Evolutionary conservation across 2,797 vertebrate species (phyloP), one percentile per base, ranked within the genome.

Genomic region (Pangasius krempfi): DNA sequence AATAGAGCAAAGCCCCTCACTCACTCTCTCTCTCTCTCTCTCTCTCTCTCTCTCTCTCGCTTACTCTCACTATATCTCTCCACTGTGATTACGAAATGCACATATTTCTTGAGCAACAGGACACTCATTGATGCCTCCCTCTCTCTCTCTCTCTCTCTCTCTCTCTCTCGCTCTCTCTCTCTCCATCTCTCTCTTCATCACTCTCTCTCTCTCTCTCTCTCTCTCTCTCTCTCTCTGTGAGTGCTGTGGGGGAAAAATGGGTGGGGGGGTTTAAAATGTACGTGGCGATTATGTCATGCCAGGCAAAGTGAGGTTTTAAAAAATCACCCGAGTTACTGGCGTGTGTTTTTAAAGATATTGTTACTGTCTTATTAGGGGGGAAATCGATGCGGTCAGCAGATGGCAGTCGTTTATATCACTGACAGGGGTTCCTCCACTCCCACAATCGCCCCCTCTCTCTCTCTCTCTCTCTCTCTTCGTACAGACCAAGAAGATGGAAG

Each of bases 361-460:
- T 94, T 93, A 91, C 89, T 81, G 92, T 93, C 92, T 93, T 92
- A 94, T 94, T 93, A 93, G 90, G 90, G 90, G 64, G 89, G 90
- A 93, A 94, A 95, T 94, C 92, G 68, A 95, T 95, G 93, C 88
- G 27, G 88, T 90, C 92, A 91, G 90, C 92, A 89, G 90, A 89
- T 92, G 92, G 89, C 88, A 89, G 85, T 89, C 93, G 89, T 94
- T 93, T 89, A 92, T 94, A 92, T 89, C 88, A 12, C 75, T 88
- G 84, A 89, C 89, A n/a, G 44, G 56, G 78, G 66, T 73, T 79
- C 20, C 83, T 70, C 27, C 58, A 88, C 88, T 93, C 92, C 92
- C 92, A 92, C 92, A 92, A 92, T 92, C 90, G 86, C 91, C 84
- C 89, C 4, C 60, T 58, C 54, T 73, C 27, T 87, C 40, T 85